Conservation (phyloP, 2,888 invertebrate species). For the Hypsopygia costalis region DNA sequence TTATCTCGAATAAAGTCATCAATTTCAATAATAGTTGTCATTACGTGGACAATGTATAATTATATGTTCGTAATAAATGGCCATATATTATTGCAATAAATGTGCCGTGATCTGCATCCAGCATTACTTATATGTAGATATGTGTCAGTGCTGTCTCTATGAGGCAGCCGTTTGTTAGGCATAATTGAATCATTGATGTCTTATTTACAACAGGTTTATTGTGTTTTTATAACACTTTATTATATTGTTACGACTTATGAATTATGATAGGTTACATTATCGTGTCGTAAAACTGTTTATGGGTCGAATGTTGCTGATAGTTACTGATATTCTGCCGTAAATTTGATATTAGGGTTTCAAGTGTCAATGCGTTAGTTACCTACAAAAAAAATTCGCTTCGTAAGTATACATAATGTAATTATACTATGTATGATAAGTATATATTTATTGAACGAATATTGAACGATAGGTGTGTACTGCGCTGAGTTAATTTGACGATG, state of each 20-base stretch:
- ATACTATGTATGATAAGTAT: no score
- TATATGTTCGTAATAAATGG: slow-evolving; percentile 44
- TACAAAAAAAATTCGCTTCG: no score
- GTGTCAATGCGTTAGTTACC: no score
- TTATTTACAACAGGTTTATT: slow-evolving; percentile 15
- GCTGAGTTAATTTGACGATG: no score
- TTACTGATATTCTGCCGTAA: neutral
- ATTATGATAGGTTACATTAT: no score
- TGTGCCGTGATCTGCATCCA: slow-evolving; percentile 29
- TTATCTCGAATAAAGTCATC: slow-evolving; percentile 73
- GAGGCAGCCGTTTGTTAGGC: slow-evolving; percentile 13
- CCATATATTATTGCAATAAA: slow-evolving; percentile 49
- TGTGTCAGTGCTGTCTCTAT: slow-evolving; percentile 5
- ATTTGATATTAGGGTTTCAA: no score
- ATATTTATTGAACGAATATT: no score
- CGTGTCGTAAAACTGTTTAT: slow-evolving; percentile 7
- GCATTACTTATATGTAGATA: no score
- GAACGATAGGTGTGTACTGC: no score
- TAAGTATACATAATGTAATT: no score
- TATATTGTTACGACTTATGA: no score
- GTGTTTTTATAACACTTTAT: slow-evolving; percentile 10
- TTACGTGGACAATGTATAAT: slow-evolving; percentile 57
- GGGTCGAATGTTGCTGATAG: neutral
- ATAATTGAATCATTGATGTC: slow-evolving; percentile 33
- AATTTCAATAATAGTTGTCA: slow-evolving; percentile 70